phyloP scores from a whole-genome alignment of 2,888 invertebrate species.

The Cephalotes varians region DNA sequence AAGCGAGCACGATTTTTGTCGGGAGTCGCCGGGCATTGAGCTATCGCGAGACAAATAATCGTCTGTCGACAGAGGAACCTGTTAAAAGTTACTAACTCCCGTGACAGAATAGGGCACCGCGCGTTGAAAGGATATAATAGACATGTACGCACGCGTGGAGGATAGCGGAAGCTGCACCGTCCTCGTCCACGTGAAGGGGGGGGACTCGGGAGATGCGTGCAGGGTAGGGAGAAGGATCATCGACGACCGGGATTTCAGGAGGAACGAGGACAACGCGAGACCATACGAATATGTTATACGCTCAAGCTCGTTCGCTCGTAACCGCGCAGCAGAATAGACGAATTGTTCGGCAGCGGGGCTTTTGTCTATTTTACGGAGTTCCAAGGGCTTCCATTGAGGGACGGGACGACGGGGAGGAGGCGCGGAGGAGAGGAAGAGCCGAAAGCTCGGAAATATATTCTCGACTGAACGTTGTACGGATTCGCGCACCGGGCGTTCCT shows the following conservation, averaged over 20 bases:
- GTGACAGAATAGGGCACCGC: slow-evolving; percentile 76
- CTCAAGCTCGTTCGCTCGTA: slow-evolving; percentile 82
- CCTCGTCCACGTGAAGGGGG: slow-evolving; percentile 62
- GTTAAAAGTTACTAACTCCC: slow-evolving; percentile 82
- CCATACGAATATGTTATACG: slow-evolving; percentile 81
- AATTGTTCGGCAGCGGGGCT: slow-evolving; percentile 83
- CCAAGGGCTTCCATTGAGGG: slow-evolving; percentile 83
- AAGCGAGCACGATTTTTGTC: slow-evolving; percentile 31
- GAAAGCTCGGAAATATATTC: slow-evolving; percentile 84
- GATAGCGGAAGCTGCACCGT: slow-evolving; percentile 65
- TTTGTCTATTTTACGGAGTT: slow-evolving; percentile 85
- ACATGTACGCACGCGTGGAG: slow-evolving; percentile 47
- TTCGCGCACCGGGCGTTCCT: slow-evolving; percentile 81
- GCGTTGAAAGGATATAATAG: slow-evolving; percentile 76
- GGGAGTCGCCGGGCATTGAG: slow-evolving; percentile 41
- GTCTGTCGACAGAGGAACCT: slow-evolving; percentile 74
- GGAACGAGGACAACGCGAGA: slow-evolving; percentile 63
- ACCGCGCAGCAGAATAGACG: slow-evolving; percentile 83
- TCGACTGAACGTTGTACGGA: slow-evolving; percentile 82
- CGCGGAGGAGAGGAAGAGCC: slow-evolving; percentile 63
- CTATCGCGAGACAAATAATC: slow-evolving; percentile 56
- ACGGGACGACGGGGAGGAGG: slow-evolving; percentile 52
- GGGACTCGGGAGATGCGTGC: slow-evolving; percentile 38
- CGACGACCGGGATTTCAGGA: slow-evolving; percentile 61
- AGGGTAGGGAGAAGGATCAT: slow-evolving; percentile 52